Base-by-base conservation (phyloP, 2,888 invertebrate genomes). In the Seladonia tumulorum region DNA sequence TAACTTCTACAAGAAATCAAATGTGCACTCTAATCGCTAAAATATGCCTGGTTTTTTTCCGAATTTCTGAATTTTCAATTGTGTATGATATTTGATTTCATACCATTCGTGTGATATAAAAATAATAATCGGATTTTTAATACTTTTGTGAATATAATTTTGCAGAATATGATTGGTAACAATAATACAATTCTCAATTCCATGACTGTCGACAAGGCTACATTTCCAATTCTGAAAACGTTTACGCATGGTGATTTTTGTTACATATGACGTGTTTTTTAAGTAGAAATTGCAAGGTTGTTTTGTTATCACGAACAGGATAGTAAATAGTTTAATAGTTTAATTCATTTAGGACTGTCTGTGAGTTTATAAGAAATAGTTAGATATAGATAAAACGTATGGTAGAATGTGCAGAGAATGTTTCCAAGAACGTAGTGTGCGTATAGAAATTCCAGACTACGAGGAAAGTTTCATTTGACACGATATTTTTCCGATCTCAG, bases 191-290 rank as follows among this genome's bases (percentile, higher is more conserved):
- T 42, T 68, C 68, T 5, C 0, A 22, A 53, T 53, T 22, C 53
- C 22, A 22, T 35, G 68, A 10, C 4, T n/a, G 22, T 45, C n/a
- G 12, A 5, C 29, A 25, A 76, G 29, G 12, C 10, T 18, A 35
- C 18, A n/a, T 8, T 82, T 83, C 29, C 14, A 73, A 82, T 83
- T 76, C 71, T 14, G 4, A 7, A 8, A 72, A 81, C 75, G 22
- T 57, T 35, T 29, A 29, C 79, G 4, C 1, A 1, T 49, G 49
- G 18, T 49, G 18, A 1, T 2, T 29, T 29, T 29, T 29, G 29
- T 29, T 29, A 29, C 29, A 29, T 35, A 35, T 35, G 57, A 49
- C 25, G 14, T 18, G 35, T 8, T 35, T 68, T 45, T 53, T n/a
- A 18, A n/a, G 35, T 22, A 39, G 42, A 53, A 22, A n/a, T 25